These are phyloP conservation scores for Cephalophus harveyi DNA, from an alignment of 2,113 vertebrate species.

Conservation along the genomic window DNA sequence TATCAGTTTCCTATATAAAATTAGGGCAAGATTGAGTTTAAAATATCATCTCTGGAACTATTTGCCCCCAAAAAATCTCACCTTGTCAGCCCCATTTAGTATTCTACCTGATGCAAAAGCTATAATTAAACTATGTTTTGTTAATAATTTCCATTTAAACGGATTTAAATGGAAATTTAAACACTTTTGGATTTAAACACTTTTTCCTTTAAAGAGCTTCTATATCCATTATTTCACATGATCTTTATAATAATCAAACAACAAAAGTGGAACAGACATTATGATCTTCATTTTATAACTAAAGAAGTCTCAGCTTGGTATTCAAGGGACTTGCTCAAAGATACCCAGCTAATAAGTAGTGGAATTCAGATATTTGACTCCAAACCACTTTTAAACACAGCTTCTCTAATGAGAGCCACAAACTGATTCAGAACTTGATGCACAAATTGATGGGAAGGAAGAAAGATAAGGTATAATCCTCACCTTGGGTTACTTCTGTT, in stretches of 20 bases:
- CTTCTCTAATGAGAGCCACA: not conserved
- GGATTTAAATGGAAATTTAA: not conserved
- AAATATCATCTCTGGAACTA: not conserved
- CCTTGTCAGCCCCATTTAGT: not conserved
- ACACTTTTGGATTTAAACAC: not conserved
- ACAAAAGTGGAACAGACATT: not conserved
- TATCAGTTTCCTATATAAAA: not conserved
- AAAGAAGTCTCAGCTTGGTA: not conserved
- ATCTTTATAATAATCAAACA: not conserved
- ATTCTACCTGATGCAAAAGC: not conserved
- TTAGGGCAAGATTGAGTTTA: not conserved
- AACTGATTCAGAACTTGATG: not conserved
- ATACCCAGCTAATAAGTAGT: not conserved
- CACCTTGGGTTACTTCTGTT: constrained; percentile 52
- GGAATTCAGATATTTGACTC: not conserved
- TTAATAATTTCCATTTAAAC: not conserved
- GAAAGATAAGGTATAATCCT: constrained; percentile 33
- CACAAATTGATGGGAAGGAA: not conserved
- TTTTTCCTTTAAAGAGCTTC: constrained; percentile 4
- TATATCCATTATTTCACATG: not conserved
- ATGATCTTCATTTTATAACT: not conserved
- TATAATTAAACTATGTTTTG: not conserved
- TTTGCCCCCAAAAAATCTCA: not conserved
- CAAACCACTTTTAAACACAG: not conserved
- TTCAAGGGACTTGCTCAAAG: not conserved